Conservation (phyloP, 2,113 vertebrate genomes). For the Oplegnathus fasciatus region DNA sequence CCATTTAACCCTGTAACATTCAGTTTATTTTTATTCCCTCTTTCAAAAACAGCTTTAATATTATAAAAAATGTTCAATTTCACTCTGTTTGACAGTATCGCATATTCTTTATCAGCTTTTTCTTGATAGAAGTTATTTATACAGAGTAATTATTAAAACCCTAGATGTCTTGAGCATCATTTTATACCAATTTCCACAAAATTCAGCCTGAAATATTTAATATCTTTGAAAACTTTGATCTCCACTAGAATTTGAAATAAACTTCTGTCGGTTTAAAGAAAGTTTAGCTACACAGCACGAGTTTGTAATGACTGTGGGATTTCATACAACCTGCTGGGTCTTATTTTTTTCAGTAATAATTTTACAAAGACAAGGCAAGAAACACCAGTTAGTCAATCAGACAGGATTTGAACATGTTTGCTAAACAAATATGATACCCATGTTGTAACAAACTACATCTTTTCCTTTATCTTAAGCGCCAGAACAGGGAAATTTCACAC, state of each 20-base stretch:
- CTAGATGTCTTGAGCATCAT: background rate
- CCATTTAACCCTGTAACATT: background rate
- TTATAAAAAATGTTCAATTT: background rate
- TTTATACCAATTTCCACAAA: background rate
- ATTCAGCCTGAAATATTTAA: background rate
- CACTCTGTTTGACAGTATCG: background rate
- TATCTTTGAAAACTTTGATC: background rate
- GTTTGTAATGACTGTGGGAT: background rate
- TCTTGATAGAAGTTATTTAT: background rate
- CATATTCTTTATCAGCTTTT: background rate
- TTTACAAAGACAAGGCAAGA: background rate
- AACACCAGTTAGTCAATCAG: background rate
- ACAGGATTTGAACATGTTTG: background rate
- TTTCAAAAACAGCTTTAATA: background rate
- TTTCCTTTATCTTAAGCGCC: background rate
- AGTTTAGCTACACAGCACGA: background rate
- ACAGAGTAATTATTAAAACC: background rate
- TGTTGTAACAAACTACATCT: background rate
- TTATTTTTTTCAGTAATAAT: background rate
- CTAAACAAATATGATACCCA: background rate
- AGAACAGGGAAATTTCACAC: background rate
- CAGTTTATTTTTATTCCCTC: background rate
- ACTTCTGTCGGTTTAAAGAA: background rate
- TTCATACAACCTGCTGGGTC: background rate
- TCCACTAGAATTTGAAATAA: background rate